Percentiles rank a stretch among this genome's conserved stretches.
phyloP scores from a whole-genome alignment of 2,888 invertebrate species.

The Enchytraeus crypticus region DNA sequence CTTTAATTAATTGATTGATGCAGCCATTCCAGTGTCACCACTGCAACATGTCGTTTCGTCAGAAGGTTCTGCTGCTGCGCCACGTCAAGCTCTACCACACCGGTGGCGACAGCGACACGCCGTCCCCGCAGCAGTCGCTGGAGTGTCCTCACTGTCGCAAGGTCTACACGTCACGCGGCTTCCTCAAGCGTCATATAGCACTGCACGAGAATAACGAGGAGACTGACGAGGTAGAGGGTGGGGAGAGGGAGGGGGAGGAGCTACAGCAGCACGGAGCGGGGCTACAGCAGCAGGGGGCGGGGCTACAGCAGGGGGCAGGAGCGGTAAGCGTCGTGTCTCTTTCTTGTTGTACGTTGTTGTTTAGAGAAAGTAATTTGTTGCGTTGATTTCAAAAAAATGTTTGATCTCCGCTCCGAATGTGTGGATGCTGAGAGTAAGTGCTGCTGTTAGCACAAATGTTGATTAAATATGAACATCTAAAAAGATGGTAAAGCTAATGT shows the following conservation, averaged over 20 bases:
- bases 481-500: no score
- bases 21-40: constrained; percentile 82
- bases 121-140: constrained; percentile 73
- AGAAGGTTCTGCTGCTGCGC: constrained; percentile 78
- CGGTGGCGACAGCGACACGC: constrained; percentile 69
- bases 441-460: no score
- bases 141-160: constrained; percentile 62
- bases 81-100: constrained; percentile 89
- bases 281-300: background rate
- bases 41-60: constrained; percentile 72
- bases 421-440: no score
- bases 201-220: constrained; percentile 55
- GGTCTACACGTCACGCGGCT: constrained; percentile 70
- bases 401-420: no score
- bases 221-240: constrained; percentile 29
- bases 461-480: no score
- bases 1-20: no score
- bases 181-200: constrained; percentile 82
- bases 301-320: background rate
- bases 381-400: no score
- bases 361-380: no score
- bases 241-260: constrained; percentile 36
- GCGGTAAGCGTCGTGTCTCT: no score
- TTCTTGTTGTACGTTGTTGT: no score
- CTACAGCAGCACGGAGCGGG: constrained; percentile 38